Evolutionary conservation across 1,140 invertebrate species (phyloP), one percentile per base, ranked within the genome.

Genomic region (Latrodectus geometricus): DNA sequence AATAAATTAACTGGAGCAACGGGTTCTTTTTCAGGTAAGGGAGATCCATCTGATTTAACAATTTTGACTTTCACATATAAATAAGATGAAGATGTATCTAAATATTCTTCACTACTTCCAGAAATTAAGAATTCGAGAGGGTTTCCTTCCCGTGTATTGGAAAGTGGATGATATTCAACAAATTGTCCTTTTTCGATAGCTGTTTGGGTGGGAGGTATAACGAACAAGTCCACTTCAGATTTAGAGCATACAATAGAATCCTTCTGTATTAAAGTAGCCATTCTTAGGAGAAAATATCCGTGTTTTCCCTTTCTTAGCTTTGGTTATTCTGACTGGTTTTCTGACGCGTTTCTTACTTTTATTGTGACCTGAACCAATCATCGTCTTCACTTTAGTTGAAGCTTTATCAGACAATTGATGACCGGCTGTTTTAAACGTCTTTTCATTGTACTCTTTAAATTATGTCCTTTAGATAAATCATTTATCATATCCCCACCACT

Each of bases 271-370:
- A 21, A 56, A 79, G 21, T n/a, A 23, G 12, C 49, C 52, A 14
- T 79, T 23, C 14, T 48, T 52, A 15, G 35, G 23, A 21, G 65
- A 78, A 78, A 17, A 78, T 78, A 35, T 79, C 66, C 79, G 50
- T 20, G 2, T 68, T 20, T 9, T 56, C 69, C 2, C 50, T 82
- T 72, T 8, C 50, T 54, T 35, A 35, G 5, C 35, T 35, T 35
- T 35, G 1, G 35, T 35, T 35, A 1, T 35, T 35, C 35, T 35
- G 35, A 35, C 35, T 35, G 35, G 35, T 35, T 1, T 35, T 35
- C 35, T 35, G 5, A 35, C 35, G 35, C 35, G 35, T 35, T 35
- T 35, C 35, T 35, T 35, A 35, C 35, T 35, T 35, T 35, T 35
- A 35, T 35, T 35, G 35, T 35, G 5, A 35, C 35, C 35, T 3